Evolutionary conservation across 2,113 vertebrate genomes (phyloP).

Genomic region (Ailurus styani): DNA sequence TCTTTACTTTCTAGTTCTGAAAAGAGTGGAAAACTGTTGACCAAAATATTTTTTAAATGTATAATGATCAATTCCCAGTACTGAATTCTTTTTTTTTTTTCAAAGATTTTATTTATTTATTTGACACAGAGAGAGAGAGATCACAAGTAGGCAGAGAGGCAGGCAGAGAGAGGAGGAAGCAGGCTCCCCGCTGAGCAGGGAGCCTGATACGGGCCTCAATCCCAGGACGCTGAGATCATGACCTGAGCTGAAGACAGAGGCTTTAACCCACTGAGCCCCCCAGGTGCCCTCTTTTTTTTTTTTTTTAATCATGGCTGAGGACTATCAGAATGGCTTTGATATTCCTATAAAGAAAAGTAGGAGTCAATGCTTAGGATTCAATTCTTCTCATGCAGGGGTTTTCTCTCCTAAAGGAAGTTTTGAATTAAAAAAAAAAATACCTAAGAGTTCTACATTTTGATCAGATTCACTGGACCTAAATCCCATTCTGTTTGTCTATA

Average conservation of each 20-base stretch:
- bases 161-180: no score
- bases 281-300: no score
- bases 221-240: no score
- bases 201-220: no score
- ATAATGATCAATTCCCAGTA: neutral
- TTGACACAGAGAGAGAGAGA: no score
- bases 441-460: neutral
- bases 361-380: neutral
- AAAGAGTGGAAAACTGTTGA: neutral
- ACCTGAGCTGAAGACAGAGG: no score
- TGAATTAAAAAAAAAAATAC: neutral
- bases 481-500: neutral
- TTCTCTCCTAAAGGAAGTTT: neutral
- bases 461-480: neutral
- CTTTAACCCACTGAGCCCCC: no score
- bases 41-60: neutral
- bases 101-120: no score
- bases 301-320: neutral
- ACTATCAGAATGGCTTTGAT: neutral
- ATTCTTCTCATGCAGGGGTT: neutral
- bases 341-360: conserved; percentile 1
- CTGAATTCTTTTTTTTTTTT: neutral
- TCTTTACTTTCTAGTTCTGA: conserved; percentile 13
- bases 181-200: no score
- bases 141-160: no score